phyloP scores from a whole-genome alignment of 1,140 invertebrate genomes.

The Cyclina sinensis region DNA sequence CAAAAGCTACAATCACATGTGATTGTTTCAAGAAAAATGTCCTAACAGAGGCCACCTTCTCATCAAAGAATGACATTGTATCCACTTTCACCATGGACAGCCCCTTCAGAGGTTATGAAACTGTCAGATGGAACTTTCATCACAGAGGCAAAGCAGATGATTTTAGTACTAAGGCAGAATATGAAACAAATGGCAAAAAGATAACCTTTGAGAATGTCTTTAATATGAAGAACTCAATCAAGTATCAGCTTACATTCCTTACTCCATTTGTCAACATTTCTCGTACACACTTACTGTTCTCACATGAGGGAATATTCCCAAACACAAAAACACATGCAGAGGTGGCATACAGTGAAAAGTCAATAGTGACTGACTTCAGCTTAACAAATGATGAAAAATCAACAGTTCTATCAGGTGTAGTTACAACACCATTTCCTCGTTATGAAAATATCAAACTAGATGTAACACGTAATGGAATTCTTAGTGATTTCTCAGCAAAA shows the following conservation, averaged over 20 bases:
- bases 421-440: slow-evolving; percentile 51
- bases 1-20: slow-evolving; percentile 60
- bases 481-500: slow-evolving; percentile 37
- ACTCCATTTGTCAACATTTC: slow-evolving; percentile 56
- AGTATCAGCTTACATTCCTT: slow-evolving; percentile 57
- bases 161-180: slow-evolving; percentile 67
- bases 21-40: slow-evolving; percentile 47
- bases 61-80: slow-evolving; percentile 13
- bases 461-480: not conserved
- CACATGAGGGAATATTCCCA: slow-evolving; percentile 53
- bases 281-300: slow-evolving; percentile 25
- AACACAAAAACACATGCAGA: slow-evolving; percentile 55
- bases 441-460: slow-evolving; percentile 41
- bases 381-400: slow-evolving; percentile 13
- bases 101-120: slow-evolving; percentile 73
- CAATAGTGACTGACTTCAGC: slow-evolving; percentile 16
- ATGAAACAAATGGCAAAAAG: slow-evolving; percentile 73
- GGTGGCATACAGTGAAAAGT: slow-evolving; percentile 38
- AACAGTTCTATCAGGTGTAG: not conserved
- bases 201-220: slow-evolving; percentile 69
- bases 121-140: slow-evolving; percentile 64
- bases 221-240: slow-evolving; percentile 38
- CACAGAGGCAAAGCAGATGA: slow-evolving; percentile 67
- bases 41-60: slow-evolving; percentile 60
- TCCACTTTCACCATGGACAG: slow-evolving; percentile 67